A percentile compares a stretch with the other conserved stretches of the same genome.
These are phyloP conservation scores for Tragelaphus strepsiceros DNA, from an alignment of 2,113 vertebrate species.

Conservation along the genomic window DNA sequence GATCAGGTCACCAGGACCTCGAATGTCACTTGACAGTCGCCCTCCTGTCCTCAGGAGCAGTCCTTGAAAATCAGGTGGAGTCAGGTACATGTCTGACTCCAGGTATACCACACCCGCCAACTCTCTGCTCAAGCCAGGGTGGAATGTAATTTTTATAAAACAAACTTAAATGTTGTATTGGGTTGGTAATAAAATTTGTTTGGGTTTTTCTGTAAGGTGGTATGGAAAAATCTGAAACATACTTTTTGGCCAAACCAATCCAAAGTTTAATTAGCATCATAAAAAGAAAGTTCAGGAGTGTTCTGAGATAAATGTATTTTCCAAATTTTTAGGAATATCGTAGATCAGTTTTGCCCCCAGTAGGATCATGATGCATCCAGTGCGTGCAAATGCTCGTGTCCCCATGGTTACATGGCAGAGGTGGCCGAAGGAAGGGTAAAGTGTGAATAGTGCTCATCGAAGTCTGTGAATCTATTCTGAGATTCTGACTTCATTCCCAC, in stretches of 20 bases:
- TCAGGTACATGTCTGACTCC: not conserved
- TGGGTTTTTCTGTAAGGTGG: not conserved
- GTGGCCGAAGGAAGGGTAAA: not conserved
- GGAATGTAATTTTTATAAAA: not conserved
- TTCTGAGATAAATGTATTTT: not conserved
- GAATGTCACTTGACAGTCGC: rapidly evolving
- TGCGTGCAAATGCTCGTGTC: not conserved
- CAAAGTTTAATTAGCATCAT: not conserved
- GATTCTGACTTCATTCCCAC: constrained; percentile 41
- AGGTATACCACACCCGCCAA: no score
- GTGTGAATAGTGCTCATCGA: constrained; percentile 16
- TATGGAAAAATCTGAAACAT: not conserved
- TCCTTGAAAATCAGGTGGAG: not conserved
- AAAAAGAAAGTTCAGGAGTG: not conserved
- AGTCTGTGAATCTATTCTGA: not conserved
- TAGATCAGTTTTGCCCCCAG: not conserved
- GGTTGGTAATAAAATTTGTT: not conserved
- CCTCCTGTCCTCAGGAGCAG: not conserved
- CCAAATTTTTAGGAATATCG: not conserved
- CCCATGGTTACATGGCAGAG: not conserved
- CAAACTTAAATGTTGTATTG: not conserved
- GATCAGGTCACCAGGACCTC: not conserved
- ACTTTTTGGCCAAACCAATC: not conserved
- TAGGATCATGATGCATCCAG: not conserved
- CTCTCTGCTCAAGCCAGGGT: not conserved